These are phyloP conservation scores for Lichenostomus cassidix DNA, from an alignment of 2,113 vertebrate species.

Conservation along the genomic window DNA sequence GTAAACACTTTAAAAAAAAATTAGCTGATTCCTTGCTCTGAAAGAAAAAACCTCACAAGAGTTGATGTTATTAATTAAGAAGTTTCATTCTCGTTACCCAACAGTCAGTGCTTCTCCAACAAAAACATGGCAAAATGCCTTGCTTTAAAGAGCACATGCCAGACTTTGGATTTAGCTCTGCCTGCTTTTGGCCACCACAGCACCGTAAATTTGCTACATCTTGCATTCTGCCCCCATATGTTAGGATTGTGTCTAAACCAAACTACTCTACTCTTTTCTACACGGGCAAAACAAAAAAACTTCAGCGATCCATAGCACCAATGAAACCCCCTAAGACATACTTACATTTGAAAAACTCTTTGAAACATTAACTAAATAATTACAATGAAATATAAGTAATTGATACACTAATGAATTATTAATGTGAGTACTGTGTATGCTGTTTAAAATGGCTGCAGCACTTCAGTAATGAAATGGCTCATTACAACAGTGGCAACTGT, in stretches of 20 bases:
- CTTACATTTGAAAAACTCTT: not conserved
- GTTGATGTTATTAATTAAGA: slow-evolving; percentile 47
- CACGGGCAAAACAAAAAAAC: not conserved
- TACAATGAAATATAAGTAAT: not conserved
- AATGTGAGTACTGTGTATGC: not conserved
- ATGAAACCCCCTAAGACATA: not conserved
- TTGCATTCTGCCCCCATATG: not conserved
- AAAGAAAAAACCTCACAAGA: not conserved
- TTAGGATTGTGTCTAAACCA: not conserved
- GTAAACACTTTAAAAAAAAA: not conserved
- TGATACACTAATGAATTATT: slow-evolving; percentile 5
- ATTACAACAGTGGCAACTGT: not conserved
- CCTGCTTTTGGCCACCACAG: not conserved
- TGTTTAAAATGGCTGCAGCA: not conserved
- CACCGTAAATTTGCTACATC: not conserved
- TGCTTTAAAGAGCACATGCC: not conserved
- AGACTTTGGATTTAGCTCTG: not conserved
- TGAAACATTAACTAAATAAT: slow-evolving; percentile 19
- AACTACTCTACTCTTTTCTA: not conserved
- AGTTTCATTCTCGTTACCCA: slow-evolving; percentile 1
- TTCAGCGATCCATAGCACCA: not conserved
- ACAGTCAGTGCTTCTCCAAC: slow-evolving; percentile 23
- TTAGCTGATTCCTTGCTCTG: not conserved
- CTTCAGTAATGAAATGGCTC: not conserved
- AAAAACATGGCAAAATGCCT: slow-evolving; percentile 47